Evolutionary conservation across 2,888 invertebrate genomes (phyloP), one percentile per base, ranked within the genome.

Genomic region (Halictus quadricinctus): DNA sequence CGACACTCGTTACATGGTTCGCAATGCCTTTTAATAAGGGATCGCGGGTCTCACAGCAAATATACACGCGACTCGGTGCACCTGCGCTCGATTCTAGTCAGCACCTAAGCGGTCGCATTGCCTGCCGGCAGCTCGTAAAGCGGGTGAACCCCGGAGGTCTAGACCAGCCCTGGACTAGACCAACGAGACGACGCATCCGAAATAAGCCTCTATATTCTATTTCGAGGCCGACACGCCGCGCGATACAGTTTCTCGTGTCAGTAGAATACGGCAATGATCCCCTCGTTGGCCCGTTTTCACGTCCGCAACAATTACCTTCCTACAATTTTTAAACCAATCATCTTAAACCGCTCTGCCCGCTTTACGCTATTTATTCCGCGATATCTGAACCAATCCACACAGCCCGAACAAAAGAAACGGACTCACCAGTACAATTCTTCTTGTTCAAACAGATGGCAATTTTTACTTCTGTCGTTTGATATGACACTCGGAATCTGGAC

Each of bases 131-230:
- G 90, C 89, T 91, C 91, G 90, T 92, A 92, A 92, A 92, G 88
- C 90, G 81, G 88, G 80, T 88, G 88, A 90, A 92, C 89, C 92
- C 90, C 91, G 91, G 92, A 91, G 92, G 92, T 92, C 92, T 92
- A 92, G 93, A 93, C 92, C 92, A 92, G 90, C 89, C 86, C 87
- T 91, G 91, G 92, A 93, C 93, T 93, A 93, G 93, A 93, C 93
- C 72, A 73, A 73, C 72, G 72, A 73, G 72, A 73, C 90, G 90
- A 88, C 90, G 91, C 89, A 92, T 93, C 92, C 92, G 90, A 93
- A 93, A 93, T 93, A 92, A 92, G 92, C 90, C 88, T 91, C 91
- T 90, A 91, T 92, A 90, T 91, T 91, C 93, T 93, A 93, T 93
- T 93, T 93, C 89, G 90, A 92, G 93, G 88, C 87, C 90, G 88